Evolutionary conservation across 2,888 invertebrate genomes (phyloP).

Genomic region (Odontocerum albicorne): DNA sequence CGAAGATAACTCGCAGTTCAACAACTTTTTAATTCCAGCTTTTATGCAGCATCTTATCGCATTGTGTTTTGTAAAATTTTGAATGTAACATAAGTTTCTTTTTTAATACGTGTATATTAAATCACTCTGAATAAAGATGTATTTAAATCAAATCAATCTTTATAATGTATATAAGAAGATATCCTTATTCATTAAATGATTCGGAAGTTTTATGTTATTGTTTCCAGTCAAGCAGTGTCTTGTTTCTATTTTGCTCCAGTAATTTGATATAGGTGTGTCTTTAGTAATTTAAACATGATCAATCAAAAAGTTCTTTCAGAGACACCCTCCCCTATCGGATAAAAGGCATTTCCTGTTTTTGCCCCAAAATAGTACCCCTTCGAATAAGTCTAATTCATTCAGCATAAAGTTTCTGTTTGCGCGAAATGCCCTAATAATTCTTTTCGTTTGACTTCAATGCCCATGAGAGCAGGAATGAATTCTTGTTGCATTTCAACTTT

Average conservation of each 20-base stretch:
- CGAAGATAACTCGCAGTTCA: too few relatives aligned
- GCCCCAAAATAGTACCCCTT: conserved; percentile 6
- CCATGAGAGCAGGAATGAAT: neutral
- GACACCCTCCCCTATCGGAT: conserved; percentile 8
- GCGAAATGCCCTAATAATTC: conserved; percentile 16
- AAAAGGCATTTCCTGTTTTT: conserved; percentile 20
- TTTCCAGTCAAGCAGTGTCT: neutral
- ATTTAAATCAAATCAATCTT: too few relatives aligned
- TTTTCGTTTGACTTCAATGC: conserved; percentile 13
- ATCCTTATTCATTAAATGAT: too few relatives aligned
- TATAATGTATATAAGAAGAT: too few relatives aligned
- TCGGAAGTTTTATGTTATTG: too few relatives aligned
- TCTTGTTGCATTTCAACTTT: neutral
- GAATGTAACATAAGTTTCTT: too few relatives aligned
- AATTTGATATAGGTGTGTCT: conserved; percentile 9
- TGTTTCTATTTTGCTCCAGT: conserved; percentile 1
- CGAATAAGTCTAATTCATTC: conserved; percentile 32
- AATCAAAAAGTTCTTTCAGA: conserved; percentile 18
- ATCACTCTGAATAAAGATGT: too few relatives aligned
- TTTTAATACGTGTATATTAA: too few relatives aligned
- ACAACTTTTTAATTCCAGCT: too few relatives aligned
- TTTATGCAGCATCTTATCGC: too few relatives aligned
- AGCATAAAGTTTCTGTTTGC: conserved; percentile 31
- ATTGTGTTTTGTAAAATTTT: too few relatives aligned
- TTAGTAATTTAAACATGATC: conserved; percentile 17